phyloP scores from a whole-genome alignment of 2,113 vertebrate species.

The Nannospalax galili region DNA sequence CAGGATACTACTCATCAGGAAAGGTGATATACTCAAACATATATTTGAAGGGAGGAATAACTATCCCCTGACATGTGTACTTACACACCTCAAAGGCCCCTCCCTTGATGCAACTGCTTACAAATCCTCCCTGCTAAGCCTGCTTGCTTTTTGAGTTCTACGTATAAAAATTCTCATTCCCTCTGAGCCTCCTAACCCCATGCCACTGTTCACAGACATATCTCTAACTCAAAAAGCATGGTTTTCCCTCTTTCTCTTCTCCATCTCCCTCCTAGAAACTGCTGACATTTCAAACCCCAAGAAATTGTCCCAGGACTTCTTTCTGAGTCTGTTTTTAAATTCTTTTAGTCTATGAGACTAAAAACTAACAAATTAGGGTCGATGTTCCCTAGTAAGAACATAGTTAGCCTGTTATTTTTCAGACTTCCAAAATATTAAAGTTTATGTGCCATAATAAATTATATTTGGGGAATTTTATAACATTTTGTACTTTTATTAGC shows the following conservation, averaged over 20 bases:
- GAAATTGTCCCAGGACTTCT: not conserved
- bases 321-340: not conserved
- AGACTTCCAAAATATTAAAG: not conserved
- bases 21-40: not conserved
- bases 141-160: not conserved
- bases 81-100: not conserved
- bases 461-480: not conserved
- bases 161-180: not conserved
- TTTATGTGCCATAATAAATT: not conserved
- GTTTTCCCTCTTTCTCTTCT: not conserved
- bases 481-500: not conserved
- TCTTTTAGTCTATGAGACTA: not conserved
- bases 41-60: too few species aligned
- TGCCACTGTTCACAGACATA: not conserved
- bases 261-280: not conserved
- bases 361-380: not conserved
- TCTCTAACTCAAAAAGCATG: not conserved
- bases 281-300: not conserved
- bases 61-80: not conserved
- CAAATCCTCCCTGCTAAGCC: not conserved
- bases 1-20: not conserved
- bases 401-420: not conserved
- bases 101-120: not conserved
- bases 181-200: not conserved
- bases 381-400: not conserved